These are phyloP conservation scores for Ardeotis arabs DNA, from an alignment of 2,113 vertebrate genomes.

Conservation along the genomic window DNA sequence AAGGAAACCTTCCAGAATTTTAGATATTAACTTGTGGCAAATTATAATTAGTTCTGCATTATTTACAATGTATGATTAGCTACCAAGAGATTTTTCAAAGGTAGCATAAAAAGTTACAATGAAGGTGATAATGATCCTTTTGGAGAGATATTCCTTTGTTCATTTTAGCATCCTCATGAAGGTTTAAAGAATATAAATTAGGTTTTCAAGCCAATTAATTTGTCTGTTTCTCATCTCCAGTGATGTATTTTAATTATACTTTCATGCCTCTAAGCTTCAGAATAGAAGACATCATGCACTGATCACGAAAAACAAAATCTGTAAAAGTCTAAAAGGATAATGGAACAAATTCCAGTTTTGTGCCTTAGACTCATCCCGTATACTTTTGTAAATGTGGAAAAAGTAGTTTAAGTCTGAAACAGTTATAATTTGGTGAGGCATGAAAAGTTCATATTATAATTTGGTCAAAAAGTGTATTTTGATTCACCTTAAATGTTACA, in stretches of 20 bases:
- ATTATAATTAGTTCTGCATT: constrained; percentile 58
- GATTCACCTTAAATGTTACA: background rate
- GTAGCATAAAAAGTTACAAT: constrained; percentile 39
- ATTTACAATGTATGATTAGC: constrained; percentile 55
- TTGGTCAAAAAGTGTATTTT: background rate
- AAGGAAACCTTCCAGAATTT: constrained; percentile 4
- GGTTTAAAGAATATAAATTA: constrained; percentile 71
- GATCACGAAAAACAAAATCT: background rate
- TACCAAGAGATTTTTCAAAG: constrained; percentile 55
- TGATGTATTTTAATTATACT: constrained; percentile 61
- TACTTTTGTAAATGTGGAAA: background rate
- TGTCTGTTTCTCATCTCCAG: constrained; percentile 58
- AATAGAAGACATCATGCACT: background rate
- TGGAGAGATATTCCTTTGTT: constrained; percentile 43
- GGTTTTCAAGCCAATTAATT: constrained; percentile 61
- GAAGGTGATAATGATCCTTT: constrained; percentile 53
- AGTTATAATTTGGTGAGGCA: background rate
- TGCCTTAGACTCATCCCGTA: background rate
- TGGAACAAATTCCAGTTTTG: background rate
- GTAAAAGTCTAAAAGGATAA: background rate
- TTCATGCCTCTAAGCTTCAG: background rate
- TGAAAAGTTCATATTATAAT: background rate
- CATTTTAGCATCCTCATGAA: constrained; percentile 58
- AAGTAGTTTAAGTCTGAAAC: background rate
- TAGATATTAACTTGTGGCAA: constrained; percentile 17